Base-by-base conservation (phyloP, 2,113 vertebrate genomes). In the Dissostichus mawsoni region DNA sequence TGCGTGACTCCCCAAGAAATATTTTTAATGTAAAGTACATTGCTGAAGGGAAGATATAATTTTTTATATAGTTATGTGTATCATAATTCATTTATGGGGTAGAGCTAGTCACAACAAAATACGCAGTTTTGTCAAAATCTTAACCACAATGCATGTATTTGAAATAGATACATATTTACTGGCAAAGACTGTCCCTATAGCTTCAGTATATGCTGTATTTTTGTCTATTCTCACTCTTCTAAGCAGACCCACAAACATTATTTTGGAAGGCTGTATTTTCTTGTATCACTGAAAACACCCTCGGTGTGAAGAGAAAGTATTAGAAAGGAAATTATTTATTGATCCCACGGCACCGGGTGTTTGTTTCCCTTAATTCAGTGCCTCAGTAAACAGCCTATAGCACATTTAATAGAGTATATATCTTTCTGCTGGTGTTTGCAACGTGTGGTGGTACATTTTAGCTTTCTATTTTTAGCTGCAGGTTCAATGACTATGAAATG, bases 401-500 rank as follows among this genome's bases (percentile, higher is more conserved):
- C 78, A 58, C 72, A 41, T 89, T 88, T 85, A 85, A 89, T 82
- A 76, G 81, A 87, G 74, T 85, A 83, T 90, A 84, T 74, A 80
- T 78, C 76, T 83, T 87, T 58, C 73, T 75, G 71, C 73, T 75
- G 71, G 53, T 71, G 65, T 77, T 77, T 82, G 68, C 69, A 57
- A 11, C 7, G 41, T 81, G 69, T 71, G 74, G 66, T 67, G 56
- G 71, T 11, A 10, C 65, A 52, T 83, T 87, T 85, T 74, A 80
- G 75, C 61, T 84, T 87, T 92, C 89, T 94, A 92, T 94, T 91
- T 95, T 94, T 87, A 93, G 83, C 89, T 82, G 80, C 80, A 90
- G 89, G 90, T 93, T 93, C 91, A 94, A 86, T 93, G 90, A 91
- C 90, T 92, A 90, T 93, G 83, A 92, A 93, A 91, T 93, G 88